phyloP scores from a whole-genome alignment of 1,140 invertebrate species.

The Pygmarrhopalites habei region DNA sequence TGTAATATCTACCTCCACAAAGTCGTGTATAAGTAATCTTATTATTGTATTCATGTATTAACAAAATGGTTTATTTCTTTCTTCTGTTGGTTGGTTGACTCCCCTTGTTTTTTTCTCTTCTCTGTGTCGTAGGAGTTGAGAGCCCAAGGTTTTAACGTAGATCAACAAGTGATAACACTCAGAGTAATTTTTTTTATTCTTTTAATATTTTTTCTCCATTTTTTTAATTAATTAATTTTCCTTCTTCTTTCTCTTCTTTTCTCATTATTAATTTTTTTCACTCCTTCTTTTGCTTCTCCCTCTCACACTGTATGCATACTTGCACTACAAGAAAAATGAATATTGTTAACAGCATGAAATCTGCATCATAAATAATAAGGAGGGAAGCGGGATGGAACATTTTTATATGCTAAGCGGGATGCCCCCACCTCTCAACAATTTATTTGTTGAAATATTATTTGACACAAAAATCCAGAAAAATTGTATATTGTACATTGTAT shows the following conservation, averaged over 20 bases:
- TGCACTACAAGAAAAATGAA: background rate
- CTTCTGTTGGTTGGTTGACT: background rate
- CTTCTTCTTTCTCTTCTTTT: no score
- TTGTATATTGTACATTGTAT: no score
- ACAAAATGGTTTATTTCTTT: background rate
- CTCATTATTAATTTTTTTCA: background rate
- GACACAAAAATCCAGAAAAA: no score
- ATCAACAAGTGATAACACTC: conserved; percentile 37
- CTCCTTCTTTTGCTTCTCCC: background rate
- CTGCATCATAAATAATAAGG: no score
- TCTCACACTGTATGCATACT: no score
- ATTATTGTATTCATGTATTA: no score
- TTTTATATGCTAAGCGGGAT: no score
- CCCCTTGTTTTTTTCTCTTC: background rate
- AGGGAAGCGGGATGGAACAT: no score
- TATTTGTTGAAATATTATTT: no score
- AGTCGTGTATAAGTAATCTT: no score
- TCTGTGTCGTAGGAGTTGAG: conserved; percentile 24
- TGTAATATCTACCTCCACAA: no score
- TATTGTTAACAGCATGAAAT: background rate
- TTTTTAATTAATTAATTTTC: background rate
- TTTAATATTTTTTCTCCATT: conserved; percentile 17
- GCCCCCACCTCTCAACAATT: no score
- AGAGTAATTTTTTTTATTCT: conserved; percentile 29
- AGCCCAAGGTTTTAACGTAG: conserved; percentile 37